Evolutionary conservation across 2,888 invertebrate species (phyloP).

Genomic region (Sesia apiformis): DNA sequence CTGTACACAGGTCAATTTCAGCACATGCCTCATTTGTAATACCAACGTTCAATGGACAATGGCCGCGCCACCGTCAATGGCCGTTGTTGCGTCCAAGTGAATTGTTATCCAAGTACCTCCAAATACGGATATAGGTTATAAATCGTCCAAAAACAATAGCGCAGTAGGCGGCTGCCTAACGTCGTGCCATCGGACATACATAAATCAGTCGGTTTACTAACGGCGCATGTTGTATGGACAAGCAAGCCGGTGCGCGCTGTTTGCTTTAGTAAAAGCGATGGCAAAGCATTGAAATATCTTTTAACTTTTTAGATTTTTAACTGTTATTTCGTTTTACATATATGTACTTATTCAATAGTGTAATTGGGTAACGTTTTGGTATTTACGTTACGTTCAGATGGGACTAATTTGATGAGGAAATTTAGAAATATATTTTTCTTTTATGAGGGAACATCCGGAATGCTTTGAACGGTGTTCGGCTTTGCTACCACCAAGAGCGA

Average conservation of each 20-base stretch:
- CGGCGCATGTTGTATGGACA: conserved; percentile 47
- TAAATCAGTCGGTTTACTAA: conserved; percentile 54
- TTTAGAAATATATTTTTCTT: too few species aligned
- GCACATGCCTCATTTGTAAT: conserved; percentile 46
- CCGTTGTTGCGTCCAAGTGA: conserved; percentile 39
- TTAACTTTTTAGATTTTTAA: too few species aligned
- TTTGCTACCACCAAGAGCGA: too few species aligned
- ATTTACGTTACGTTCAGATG: too few species aligned
- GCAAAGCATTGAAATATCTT: neutral
- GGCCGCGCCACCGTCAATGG: conserved; percentile 35
- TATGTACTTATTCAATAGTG: too few species aligned
- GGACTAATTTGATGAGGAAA: too few species aligned
- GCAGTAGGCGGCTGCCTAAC: conserved; percentile 31
- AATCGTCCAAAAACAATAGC: conserved; percentile 66
- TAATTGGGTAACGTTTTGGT: too few species aligned
- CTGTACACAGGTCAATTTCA: conserved; percentile 23
- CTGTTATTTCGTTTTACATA: too few species aligned
- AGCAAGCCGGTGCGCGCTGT: neutral
- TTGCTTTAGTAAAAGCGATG: neutral
- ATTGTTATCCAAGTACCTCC: conserved; percentile 33
- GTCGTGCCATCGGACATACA: conserved; percentile 40
- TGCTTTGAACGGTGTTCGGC: too few species aligned
- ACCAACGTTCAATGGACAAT: conserved; percentile 25
- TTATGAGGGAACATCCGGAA: too few species aligned
- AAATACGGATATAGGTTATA: conserved; percentile 41